Conservation (phyloP, 2,888 invertebrate species). For the Drosophila formosana region DNA sequence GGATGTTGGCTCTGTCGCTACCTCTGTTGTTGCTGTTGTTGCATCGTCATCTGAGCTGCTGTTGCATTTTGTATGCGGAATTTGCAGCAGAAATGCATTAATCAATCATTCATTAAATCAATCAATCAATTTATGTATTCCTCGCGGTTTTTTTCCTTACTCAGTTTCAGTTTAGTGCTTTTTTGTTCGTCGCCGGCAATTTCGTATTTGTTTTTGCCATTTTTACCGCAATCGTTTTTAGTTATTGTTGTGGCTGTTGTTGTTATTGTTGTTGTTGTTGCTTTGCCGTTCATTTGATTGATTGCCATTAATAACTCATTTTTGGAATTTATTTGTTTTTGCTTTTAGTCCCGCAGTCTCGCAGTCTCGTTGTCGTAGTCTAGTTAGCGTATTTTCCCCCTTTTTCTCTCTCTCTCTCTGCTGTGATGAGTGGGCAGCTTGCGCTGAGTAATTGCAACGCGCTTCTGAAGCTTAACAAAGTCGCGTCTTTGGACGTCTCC, state of each 20-base stretch:
- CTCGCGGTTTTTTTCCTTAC: slow-evolving; percentile 39
- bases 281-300: slow-evolving; percentile 66
- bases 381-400: slow-evolving; percentile 35
- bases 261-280: slow-evolving; percentile 26
- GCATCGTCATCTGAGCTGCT: slow-evolving; percentile 22
- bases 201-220: slow-evolving; percentile 49
- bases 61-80: slow-evolving; percentile 78
- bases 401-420: background rate
- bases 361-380: slow-evolving; percentile 20
- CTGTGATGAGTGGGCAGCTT: slow-evolving; percentile 40
- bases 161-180: slow-evolving; percentile 17
- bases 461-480: background rate
- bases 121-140: slow-evolving; percentile 78
- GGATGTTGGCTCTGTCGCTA: slow-evolving; percentile 20
- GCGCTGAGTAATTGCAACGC: slow-evolving; percentile 37
- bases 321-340: slow-evolving; percentile 61
- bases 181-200: slow-evolving; percentile 13
- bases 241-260: slow-evolving; percentile 22
- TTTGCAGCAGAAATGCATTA: slow-evolving; percentile 82
- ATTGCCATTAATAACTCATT: slow-evolving; percentile 81
- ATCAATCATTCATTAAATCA: slow-evolving; percentile 83
- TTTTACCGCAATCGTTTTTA: slow-evolving; percentile 47
- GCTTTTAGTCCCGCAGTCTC: slow-evolving; percentile 25
- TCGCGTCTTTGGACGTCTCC: background rate
- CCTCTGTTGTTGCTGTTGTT: slow-evolving; percentile 11